Evolutionary conservation across 1,140 invertebrate species (phyloP).

Genomic region (Akabosia matsudoensis): DNA sequence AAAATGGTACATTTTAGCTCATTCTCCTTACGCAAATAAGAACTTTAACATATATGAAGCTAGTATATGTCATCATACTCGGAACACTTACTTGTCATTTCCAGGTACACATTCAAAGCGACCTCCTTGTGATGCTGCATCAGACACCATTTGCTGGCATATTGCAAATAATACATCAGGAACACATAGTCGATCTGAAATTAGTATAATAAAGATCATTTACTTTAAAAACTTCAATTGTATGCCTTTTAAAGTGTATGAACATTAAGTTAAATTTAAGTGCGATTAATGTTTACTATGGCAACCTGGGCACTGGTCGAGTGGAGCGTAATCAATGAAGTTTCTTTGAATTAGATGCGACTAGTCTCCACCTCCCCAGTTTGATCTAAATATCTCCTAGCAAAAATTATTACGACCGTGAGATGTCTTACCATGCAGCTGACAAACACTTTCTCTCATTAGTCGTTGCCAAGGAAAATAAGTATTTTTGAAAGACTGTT

Average conservation of each 20-base stretch:
- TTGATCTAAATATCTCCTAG: no score
- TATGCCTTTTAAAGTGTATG: background rate
- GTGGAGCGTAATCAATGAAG: no score
- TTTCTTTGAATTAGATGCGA: background rate
- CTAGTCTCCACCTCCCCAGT: no score
- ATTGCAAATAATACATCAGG: conserved; percentile 42
- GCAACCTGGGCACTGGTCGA: no score
- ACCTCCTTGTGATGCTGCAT: conserved; percentile 38
- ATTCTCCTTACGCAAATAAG: no score
- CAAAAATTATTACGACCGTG: no score
- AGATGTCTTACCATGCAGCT: no score
- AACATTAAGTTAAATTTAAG: background rate
- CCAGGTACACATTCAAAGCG: conserved; percentile 41
- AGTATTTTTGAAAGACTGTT: no score
- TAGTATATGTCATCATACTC: background rate
- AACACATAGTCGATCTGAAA: conserved; percentile 45
- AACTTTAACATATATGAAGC: background rate
- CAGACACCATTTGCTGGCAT: conserved; percentile 45
- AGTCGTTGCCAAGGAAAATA: no score
- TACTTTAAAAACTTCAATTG: background rate
- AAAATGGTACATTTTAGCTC: no score
- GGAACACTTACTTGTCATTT: conserved; percentile 45
- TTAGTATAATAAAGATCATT: background rate
- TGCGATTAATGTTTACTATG: no score
- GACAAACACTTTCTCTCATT: no score